Base-by-base conservation (phyloP, 2,113 vertebrate genomes). In the Rattus norvegicus region DNA sequence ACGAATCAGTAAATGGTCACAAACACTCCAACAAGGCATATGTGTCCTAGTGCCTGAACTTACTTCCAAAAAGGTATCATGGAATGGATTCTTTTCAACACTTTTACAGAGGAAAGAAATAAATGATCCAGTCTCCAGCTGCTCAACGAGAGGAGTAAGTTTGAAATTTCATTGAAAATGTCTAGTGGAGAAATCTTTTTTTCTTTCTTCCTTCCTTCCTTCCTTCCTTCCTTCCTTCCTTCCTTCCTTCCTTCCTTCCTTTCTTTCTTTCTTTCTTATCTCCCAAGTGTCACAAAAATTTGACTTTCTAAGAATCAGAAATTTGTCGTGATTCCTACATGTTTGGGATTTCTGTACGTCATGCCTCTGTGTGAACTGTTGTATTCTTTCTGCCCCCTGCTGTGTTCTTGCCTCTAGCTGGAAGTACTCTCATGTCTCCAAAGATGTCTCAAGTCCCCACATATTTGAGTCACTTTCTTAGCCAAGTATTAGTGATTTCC, bases 251-350 rank as follows among this genome's bases (percentile, higher is more conserved):
- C 43, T 43, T 43, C 43, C 43, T 43, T 43, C 43, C 43, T 43
- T 43, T 43, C 43, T 43, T 43, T 43, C 43, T 43, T 43, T 43
- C 43, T 43, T 43, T 43, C 43, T 43, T 43, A 43, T 43, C 43
- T 43, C 43, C 43, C 43, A 43, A 43, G 26, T 90, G 24, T 63
- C 70, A 39, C 36, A 80, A 43, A 94, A 80, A 90, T 92, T 88
- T 89, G 80, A 87, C 52, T 94, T 96, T 67, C 12, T 28, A 97
- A 90, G 69, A 96, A 94, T 88, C 94, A 88, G 84, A 94, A 93
- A 61, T 83, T n/a, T 52, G 30, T 77, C 12, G 54, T 43, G 13
- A 36, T 63, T 65, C 20, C 63, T 69, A 49, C 63, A 33, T 5
- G 2, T 30, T 91, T 89, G 61, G 49, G 9, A 5, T 93, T 87